Evolutionary conservation across 2,113 vertebrate genomes (phyloP).

Genomic region (Craseonycteris thonglongyai): DNA sequence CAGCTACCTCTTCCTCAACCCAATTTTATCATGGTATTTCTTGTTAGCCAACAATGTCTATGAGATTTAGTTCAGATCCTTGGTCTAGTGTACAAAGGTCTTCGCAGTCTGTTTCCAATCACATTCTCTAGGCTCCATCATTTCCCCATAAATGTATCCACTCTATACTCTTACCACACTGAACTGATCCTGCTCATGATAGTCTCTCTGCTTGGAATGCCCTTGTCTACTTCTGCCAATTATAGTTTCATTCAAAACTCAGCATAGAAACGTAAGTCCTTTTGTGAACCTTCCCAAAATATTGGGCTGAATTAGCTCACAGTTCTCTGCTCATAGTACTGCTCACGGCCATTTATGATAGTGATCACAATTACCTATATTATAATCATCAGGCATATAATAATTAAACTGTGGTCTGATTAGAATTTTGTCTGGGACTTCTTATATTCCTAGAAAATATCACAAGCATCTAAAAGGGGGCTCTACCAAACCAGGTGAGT

Average conservation of each 20-base stretch:
- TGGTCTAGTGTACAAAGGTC: background rate
- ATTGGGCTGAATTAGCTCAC: background rate
- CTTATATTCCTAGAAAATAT: background rate
- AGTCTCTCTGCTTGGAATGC: background rate
- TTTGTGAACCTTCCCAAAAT: background rate
- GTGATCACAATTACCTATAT: background rate
- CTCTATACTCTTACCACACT: background rate
- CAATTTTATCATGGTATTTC: background rate
- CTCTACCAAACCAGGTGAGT: background rate
- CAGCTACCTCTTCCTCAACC: background rate
- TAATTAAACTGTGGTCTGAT: background rate
- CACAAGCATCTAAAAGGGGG: background rate
- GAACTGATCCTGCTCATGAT: background rate
- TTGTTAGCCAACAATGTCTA: background rate
- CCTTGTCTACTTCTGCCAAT: background rate
- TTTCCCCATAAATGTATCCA: background rate
- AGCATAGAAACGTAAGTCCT: background rate
- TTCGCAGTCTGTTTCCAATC: background rate
- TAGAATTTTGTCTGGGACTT: background rate
- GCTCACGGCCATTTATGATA: background rate
- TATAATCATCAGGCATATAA: background rate
- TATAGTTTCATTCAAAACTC: background rate
- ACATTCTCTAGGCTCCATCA: background rate
- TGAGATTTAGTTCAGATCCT: background rate
- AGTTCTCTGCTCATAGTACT: background rate